Evolutionary conservation across 2,113 vertebrate species (phyloP).

Genomic region (Crotalus helleri): DNA sequence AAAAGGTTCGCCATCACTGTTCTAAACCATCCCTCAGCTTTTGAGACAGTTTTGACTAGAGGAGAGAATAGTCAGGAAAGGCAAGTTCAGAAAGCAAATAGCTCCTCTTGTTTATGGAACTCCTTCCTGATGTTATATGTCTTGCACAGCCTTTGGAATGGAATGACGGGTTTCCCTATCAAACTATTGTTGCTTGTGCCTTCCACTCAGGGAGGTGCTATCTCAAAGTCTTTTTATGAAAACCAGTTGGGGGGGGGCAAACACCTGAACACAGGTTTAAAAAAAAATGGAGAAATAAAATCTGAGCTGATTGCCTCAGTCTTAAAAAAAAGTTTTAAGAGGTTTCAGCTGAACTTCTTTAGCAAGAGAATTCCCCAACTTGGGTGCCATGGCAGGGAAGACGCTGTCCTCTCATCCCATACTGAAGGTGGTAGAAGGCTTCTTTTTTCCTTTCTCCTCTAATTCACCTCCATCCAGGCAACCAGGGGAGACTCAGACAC

Average conservation of each 20-base stretch:
- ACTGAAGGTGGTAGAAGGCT: neutral
- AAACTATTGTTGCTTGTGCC: neutral
- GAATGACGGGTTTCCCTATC: neutral
- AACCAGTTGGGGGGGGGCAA: neutral
- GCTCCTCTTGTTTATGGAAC: neutral
- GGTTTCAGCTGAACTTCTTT: neutral
- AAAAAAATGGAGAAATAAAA: neutral
- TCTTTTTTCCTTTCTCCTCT: neutral
- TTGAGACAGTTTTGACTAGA: neutral
- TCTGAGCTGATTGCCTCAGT: neutral
- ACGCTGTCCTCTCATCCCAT: neutral
- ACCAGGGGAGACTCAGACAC: neutral
- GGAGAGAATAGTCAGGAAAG: neutral
- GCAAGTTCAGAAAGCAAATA: neutral
- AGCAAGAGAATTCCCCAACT: neutral
- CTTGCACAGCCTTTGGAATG: neutral
- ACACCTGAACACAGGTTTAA: neutral
- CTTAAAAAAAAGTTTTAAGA: neutral
- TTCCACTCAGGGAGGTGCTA: neutral
- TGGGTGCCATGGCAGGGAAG: neutral
- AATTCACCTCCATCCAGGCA: neutral
- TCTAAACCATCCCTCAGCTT: neutral
- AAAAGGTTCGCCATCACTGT: too few species aligned
- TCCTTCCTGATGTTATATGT: neutral
- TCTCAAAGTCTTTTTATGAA: neutral